Evolutionary conservation across 53 echinoderm and acorn worm genomes (phyloP).

Genomic region (Hippasteria phrygiana): DNA sequence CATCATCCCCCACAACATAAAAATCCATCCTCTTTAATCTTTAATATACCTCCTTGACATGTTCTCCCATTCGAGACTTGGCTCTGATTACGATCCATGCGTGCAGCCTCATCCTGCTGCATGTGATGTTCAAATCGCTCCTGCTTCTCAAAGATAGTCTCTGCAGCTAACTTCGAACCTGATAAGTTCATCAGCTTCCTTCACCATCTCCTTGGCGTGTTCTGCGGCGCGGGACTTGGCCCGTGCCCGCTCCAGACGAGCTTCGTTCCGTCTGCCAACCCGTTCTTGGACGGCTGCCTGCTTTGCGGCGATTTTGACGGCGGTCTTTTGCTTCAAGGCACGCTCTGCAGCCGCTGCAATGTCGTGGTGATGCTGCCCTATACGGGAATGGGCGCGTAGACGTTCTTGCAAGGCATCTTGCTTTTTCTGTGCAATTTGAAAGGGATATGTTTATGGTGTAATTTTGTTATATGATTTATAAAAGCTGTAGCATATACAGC

Average conservation of each 20-base stretch:
- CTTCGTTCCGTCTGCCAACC: not conserved
- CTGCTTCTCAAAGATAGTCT: constrained; percentile 7
- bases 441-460: no score
- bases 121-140: not conserved
- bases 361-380: not conserved
- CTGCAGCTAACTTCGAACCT: not conserved
- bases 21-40: not conserved
- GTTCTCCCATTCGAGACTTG: constrained; percentile 28
- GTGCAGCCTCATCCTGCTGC: constrained; percentile 3
- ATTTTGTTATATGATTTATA: not conserved
- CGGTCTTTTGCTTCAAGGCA: constrained; percentile 33
- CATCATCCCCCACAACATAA: not conserved
- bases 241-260: not conserved
- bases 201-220: not conserved
- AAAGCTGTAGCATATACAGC: not conserved
- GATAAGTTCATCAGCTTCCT: not conserved
- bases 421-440: not conserved
- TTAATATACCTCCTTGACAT: constrained; percentile 1
- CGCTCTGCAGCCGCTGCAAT: constrained; percentile 7
- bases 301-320: constrained; percentile 24
- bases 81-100: constrained; percentile 41
- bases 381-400: constrained; percentile 16
- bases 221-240: constrained; percentile 22
- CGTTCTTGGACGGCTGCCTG: not conserved
- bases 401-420: constrained; percentile 14